Base-by-base conservation (phyloP, 2,113 vertebrate genomes). In the Pitta sordida region DNA sequence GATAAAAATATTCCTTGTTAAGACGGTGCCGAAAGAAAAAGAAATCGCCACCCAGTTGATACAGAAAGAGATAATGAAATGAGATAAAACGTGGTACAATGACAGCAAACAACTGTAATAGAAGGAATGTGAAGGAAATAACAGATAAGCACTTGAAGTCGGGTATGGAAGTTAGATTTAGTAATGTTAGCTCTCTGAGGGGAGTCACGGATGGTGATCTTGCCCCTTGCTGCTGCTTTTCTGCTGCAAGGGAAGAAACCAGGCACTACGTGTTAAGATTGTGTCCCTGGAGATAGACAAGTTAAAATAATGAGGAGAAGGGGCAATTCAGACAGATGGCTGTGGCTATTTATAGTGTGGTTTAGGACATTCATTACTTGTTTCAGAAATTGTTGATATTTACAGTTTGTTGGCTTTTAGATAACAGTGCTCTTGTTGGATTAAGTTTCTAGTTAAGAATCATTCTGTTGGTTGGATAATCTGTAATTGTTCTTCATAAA, bases 331-430 rank as follows among this genome's bases (percentile, higher is more conserved):
- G 68, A 82, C 94, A 94, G 89, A 95, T 94, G 93, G 87, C 93
- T 55, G n/a, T 71, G 62, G 39, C 87, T 96, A 95, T 95, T 96
- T 94, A 85, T 96, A 94, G 91, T n/a, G 24, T 83, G 51, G 60
- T 95, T 94, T 92, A 86, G 90, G 93, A 90, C 85, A 46, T 62
- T 90, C 11, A 51, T 93, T 90, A 75, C 79, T 90, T 67, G 78
- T 80, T 74, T 93, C 94, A 94, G 70, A 96, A 92, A 85, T 76
- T 91, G 87, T 92, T 94, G 89, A 73, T 96, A 92, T 94, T 94
- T 96, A 90, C 89, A 81, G 51, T 92, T 96, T 88, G 87, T 91
- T 96, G 87, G 46, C 82, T 91, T 93, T 91, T 82, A 76, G 86
- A 43, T 84, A 89, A 81, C 0, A 1, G 44, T 70, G 22, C 20